Percentiles rank a stretch among this genome's conserved stretches.
Conservation (phyloP, 2,888 invertebrate species). For the Melanostoma scalare region DNA sequence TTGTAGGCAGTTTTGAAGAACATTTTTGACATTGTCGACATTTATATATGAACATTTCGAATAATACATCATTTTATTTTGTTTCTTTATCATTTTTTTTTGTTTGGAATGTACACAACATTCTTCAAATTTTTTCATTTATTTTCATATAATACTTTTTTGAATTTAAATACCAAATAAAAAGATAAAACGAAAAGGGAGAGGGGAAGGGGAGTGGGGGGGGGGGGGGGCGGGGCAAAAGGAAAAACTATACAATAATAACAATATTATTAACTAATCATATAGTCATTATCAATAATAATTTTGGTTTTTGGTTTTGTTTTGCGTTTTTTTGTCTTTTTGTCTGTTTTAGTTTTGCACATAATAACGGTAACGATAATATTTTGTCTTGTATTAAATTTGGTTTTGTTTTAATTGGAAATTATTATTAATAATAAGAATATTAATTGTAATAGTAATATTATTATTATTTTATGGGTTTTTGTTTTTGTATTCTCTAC, state of each 20-base stretch:
- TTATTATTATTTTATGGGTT: slow-evolving; percentile 78
- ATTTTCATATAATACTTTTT: slow-evolving; percentile 56
- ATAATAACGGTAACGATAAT: slow-evolving; percentile 67
- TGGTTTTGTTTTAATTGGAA: slow-evolving; percentile 41
- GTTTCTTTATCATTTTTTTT: slow-evolving; percentile 35
- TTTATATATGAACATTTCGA: slow-evolving; percentile 81
- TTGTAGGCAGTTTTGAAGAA: slow-evolving; percentile 82
- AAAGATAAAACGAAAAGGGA: slow-evolving; percentile 37
- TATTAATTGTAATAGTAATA: slow-evolving; percentile 71
- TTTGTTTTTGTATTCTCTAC: slow-evolving; percentile 73
- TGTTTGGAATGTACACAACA: slow-evolving; percentile 66
- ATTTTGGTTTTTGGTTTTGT: slow-evolving; percentile 26
- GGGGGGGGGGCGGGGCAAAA: slow-evolving; percentile 20
- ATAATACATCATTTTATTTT: slow-evolving; percentile 69
- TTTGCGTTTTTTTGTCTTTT: no score
- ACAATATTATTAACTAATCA: slow-evolving; percentile 64
- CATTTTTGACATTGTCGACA: slow-evolving; percentile 79
- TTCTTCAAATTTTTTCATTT: slow-evolving; percentile 57
- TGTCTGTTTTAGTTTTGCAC: slow-evolving; percentile 36
- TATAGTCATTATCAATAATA: slow-evolving; percentile 70
- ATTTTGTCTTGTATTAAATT: slow-evolving; percentile 47
- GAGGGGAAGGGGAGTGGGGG: slow-evolving; percentile 19
- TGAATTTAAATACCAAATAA: slow-evolving; percentile 59
- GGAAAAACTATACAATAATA: slow-evolving; percentile 68
- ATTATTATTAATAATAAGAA: slow-evolving; percentile 73